These are phyloP conservation scores for Cantharis flavilabris DNA, from an alignment of 2,888 invertebrate genomes.

Conservation along the genomic window DNA sequence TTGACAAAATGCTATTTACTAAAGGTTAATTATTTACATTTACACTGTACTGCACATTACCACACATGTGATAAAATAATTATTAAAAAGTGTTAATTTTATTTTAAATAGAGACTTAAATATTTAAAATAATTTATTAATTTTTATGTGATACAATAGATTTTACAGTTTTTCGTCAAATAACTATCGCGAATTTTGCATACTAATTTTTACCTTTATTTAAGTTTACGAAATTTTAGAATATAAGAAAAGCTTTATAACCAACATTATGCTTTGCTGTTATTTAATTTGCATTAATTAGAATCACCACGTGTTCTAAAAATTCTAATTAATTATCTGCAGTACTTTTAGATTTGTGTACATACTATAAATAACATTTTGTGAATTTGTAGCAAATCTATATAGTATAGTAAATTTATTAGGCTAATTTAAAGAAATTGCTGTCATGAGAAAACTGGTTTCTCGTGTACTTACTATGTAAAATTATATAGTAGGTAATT, in stretches of 20 bases:
- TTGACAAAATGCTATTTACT: not conserved
- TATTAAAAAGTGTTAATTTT: not conserved
- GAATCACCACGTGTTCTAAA: not conserved
- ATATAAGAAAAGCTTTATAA: not conserved
- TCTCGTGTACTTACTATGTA: not conserved
- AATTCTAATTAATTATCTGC: constrained; percentile 6
- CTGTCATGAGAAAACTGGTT: not conserved
- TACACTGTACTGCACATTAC: not conserved
- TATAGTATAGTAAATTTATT: not conserved
- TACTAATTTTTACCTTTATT: not conserved
- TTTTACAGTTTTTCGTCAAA: not conserved
- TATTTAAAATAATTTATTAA: not conserved
- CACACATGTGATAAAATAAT: not conserved
- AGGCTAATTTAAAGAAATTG: not conserved
- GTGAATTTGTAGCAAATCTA: not conserved
- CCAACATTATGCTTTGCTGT: not conserved
- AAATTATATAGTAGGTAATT: not conserved
- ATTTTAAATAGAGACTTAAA: not conserved
- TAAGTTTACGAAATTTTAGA: not conserved
- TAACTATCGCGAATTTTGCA: not conserved
- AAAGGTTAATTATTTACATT: not conserved
- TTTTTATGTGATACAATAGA: not conserved
- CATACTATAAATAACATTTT: not conserved
- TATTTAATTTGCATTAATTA: not conserved
- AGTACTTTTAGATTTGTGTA: constrained; percentile 17